Base-by-base conservation (phyloP, 2,888 invertebrate genomes). In the Platynereis dumerilii region DNA sequence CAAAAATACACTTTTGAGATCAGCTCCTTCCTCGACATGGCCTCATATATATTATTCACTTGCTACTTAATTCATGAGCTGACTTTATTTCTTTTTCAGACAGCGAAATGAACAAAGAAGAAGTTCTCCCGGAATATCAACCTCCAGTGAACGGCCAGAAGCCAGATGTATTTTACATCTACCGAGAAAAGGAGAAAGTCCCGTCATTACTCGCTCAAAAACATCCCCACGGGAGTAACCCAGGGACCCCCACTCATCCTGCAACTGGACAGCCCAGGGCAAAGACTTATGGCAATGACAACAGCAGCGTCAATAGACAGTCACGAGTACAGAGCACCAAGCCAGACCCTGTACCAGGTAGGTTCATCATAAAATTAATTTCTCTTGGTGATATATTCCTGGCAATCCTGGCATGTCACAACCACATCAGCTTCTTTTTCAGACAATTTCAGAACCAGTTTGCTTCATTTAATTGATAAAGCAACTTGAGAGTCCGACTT, bases 301-400 rank as follows among this genome's bases (percentile, higher is more conserved):
- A 81, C 74, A 81, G 80, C 71, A 79, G 78, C 62, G 69, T 78
- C 27, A 81, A 78, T 70, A 67, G 81, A 27, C 83, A 83, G 75
- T 75, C 79, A 2, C 67, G 83, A 34, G 69, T 74, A 45, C 83
- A 83, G 72, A 71, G 75, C 22, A 74, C 74, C 15, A 67, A 77
- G 48, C 81, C 81, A 17, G 81, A 82, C 68, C 80, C 80, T 27
- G 69, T 81, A 22, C 75, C 75, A 67, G 82, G 82, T 81, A 39
- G 7, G 20, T 7, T 15, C 53, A n/a, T n/a, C n/a, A n/a, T n/a
- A n/a, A n/a, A n/a, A 15, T 42, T 15, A 15, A 42, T 12, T 42
- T 42, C 17, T 17, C 17, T 42, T 17, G 12, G 12, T 17, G 12
- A 42, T 17, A 42, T 42, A 42, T 12, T 12, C 12, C 17, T 17